Percentiles rank a stretch among this genome's conserved stretches.
These are phyloP conservation scores for Caenorhabditis angaria DNA, from an alignment of 2,888 invertebrate species.

Conservation along the genomic window DNA sequence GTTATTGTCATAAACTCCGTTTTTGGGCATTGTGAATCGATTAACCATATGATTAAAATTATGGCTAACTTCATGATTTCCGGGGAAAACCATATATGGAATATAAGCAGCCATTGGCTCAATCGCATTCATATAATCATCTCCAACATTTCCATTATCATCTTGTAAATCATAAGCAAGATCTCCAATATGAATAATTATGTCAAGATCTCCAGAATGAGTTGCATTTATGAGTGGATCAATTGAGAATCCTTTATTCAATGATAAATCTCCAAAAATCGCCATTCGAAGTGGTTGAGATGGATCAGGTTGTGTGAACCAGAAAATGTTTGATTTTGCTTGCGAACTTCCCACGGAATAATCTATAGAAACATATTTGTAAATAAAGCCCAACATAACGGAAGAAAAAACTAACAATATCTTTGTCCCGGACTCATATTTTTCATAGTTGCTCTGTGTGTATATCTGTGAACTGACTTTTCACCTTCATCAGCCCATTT, in stretches of 20 bases:
- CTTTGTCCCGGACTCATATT: constrained; percentile 32
- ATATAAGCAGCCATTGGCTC: constrained; percentile 74
- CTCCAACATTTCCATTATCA: constrained; percentile 81
- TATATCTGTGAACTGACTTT: constrained; percentile 21
- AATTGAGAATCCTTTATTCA: constrained; percentile 84
- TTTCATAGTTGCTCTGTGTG: constrained; percentile 28
- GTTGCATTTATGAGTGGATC: constrained; percentile 85
- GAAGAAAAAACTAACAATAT: constrained; percentile 47
- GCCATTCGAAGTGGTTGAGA: constrained; percentile 74
- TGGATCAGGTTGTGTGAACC: constrained; percentile 55
- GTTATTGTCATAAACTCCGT: constrained; percentile 69
- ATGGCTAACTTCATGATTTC: constrained; percentile 77
- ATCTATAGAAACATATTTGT: constrained; percentile 39
- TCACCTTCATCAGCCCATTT: constrained; percentile 34
- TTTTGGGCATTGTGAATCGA: constrained; percentile 89
- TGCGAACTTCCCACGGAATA: constrained; percentile 61
- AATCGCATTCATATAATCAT: constrained; percentile 48
- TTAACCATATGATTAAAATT: constrained; percentile 93
- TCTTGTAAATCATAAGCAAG: constrained; percentile 91
- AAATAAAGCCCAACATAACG: too few species aligned
- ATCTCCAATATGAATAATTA: constrained; percentile 76
- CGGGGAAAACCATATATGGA: constrained; percentile 85
- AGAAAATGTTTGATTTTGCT: constrained; percentile 52
- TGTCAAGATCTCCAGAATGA: constrained; percentile 77
- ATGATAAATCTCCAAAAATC: constrained; percentile 93